These are phyloP conservation scores for Catostylus mosaicus DNA, from an alignment of 30 jellyfish, hydroid and myxozoan genomes.

Conservation along the genomic window DNA sequence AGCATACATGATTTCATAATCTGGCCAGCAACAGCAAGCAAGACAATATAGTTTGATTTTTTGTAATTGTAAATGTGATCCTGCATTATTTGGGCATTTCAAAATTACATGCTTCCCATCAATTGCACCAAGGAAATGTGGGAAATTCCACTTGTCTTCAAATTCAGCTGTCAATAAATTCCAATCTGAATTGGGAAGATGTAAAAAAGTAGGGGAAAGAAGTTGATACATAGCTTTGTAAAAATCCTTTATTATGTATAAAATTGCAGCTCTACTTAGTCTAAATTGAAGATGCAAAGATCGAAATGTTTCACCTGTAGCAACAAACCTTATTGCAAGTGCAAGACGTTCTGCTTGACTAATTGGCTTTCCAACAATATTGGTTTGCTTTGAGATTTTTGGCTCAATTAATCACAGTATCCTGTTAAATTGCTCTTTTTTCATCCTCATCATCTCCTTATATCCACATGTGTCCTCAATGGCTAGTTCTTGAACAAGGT, in stretches of 20 bases:
- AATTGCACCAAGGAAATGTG: slow-evolving; percentile 1
- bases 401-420: not conserved
- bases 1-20: not conserved
- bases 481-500: not conserved
- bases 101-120: not conserved
- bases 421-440: not conserved
- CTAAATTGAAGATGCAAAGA: not conserved
- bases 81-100: not conserved
- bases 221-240: not conserved
- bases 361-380: not conserved
- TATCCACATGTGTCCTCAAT: not conserved
- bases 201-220: not conserved
- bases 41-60: not conserved
- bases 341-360: not conserved
- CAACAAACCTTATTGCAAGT: not conserved
- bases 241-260: not conserved
- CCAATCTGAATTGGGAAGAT: not conserved
- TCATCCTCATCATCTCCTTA: not conserved
- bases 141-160: not conserved
- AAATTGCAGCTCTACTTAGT: not conserved
- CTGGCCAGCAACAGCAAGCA: not conserved
- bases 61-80: not conserved
- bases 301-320: not conserved
- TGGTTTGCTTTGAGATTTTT: not conserved
- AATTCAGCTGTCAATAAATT: not conserved